Evolutionary conservation across 2,888 invertebrate species (phyloP).

Genomic region (Laothoe populi): DNA sequence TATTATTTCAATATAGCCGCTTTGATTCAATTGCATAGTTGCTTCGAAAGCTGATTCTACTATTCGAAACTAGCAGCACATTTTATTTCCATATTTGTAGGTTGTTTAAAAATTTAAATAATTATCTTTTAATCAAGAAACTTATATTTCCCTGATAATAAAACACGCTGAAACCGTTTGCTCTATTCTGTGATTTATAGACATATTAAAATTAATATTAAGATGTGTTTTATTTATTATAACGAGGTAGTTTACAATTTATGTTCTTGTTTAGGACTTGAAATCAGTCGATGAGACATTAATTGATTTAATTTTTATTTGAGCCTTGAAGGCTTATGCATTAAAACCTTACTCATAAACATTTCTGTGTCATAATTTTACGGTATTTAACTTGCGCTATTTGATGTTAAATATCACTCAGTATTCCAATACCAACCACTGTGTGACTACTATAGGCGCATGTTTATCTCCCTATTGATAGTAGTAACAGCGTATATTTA

Average conservation of each 20-base stretch:
- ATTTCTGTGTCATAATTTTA: too few species aligned
- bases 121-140: constrained; percentile 4
- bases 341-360: too few species aligned
- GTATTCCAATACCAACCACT: too few species aligned
- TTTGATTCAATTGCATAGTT: too few species aligned
- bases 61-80: not conserved
- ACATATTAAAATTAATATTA: constrained; percentile 22
- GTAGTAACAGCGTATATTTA: too few species aligned
- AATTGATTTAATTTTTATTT: not conserved
- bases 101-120: not conserved
- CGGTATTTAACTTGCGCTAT: too few species aligned
- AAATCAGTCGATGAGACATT: constrained; percentile 1
- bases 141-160: constrained; percentile 18
- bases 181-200: constrained; percentile 21
- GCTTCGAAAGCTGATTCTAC: too few species aligned
- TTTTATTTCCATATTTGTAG: not conserved
- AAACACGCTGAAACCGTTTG: constrained; percentile 16
- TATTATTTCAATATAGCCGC: too few species aligned
- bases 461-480: too few species aligned
- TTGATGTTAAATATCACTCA: too few species aligned
- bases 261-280: constrained; percentile 24
- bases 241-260: constrained; percentile 11
- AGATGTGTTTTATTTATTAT: constrained; percentile 22
- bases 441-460: too few species aligned
- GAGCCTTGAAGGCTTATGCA: too few species aligned